A percentile compares a stretch with the other conserved stretches of the same genome.
Conservation (phyloP, 2,888 invertebrate genomes). For the Chymomyza procnemis region DNA sequence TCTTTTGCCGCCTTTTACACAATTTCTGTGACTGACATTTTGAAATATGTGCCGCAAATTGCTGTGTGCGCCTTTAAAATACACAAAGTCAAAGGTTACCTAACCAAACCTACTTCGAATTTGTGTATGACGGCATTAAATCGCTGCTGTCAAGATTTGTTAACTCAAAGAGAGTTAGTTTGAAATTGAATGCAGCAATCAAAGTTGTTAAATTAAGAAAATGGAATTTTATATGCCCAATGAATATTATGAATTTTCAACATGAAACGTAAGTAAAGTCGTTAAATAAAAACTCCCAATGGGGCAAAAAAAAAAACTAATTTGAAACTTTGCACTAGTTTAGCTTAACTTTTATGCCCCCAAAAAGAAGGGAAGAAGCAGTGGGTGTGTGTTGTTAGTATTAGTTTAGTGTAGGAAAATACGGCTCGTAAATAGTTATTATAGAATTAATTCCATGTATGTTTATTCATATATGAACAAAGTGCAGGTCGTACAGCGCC, state of each 20-base stretch:
- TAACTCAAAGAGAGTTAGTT: background rate
- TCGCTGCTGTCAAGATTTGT: background rate
- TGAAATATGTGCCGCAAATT: conserved; percentile 65
- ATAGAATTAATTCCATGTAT: background rate
- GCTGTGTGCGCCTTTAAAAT: conserved; percentile 19
- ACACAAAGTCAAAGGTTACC: background rate
- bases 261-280: background rate
- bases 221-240: background rate
- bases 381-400: background rate
- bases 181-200: background rate
- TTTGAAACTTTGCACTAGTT: conserved; percentile 42
- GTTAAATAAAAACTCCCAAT: conserved; percentile 40
- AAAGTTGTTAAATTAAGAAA: background rate
- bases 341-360: conserved; percentile 8
- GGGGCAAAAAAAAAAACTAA: conserved; percentile 50
- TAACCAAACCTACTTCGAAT: background rate
- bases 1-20: background rate
- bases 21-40: conserved; percentile 63
- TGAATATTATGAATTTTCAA: background rate
- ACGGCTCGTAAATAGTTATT: background rate
- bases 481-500: background rate
- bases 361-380: background rate
- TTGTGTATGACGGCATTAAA: background rate
- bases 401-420: background rate
- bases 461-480: background rate